Conservation (phyloP, 2,113 vertebrate genomes). For the Oryzias melastigma region DNA sequence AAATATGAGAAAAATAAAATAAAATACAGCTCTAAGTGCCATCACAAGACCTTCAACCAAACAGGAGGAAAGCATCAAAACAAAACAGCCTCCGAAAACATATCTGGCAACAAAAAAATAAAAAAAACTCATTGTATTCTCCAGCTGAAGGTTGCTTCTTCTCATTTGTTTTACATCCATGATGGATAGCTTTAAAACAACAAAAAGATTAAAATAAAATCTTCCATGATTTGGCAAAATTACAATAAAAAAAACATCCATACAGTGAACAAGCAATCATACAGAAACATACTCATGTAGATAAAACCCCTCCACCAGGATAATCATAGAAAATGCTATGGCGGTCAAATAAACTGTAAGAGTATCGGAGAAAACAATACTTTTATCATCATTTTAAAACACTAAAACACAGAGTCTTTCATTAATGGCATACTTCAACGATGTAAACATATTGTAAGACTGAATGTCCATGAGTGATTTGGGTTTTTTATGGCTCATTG, state of each 20-base stretch:
- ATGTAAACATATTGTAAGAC: constrained; percentile 99
- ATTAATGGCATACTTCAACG: constrained; percentile 98
- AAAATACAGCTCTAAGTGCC: constrained; percentile 73
- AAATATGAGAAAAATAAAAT: constrained; percentile 59
- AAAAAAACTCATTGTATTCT: constrained; percentile 22
- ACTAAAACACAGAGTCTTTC: constrained; percentile 93
- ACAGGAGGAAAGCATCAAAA: constrained; percentile 47
- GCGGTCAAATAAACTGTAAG: constrained; percentile 87
- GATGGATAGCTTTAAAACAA: constrained; percentile 91
- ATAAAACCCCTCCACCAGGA: constrained; percentile 97
- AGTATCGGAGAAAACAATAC: constrained; percentile 86
- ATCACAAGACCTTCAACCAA: constrained; percentile 72
- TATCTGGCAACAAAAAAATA: constrained; percentile 10
- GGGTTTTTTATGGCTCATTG: constrained; percentile 34
- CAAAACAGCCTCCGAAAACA: constrained; percentile 40
- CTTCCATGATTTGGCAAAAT: constrained; percentile 91
- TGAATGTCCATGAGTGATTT: constrained; percentile 83
- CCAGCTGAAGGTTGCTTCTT: constrained; percentile 40
- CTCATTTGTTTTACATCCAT: constrained; percentile 86
- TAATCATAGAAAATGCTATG: constrained; percentile 82
- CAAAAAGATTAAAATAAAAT: constrained; percentile 81
- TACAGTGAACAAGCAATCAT: constrained; percentile 96
- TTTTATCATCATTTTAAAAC: constrained; percentile 88
- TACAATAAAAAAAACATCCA: constrained; percentile 83
- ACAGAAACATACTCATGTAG: constrained; percentile 81